A percentile compares a stretch with the other conserved stretches of the same genome.
Evolutionary conservation across 2,113 vertebrate genomes (phyloP).

Genomic region (Xiphophorus hellerii): DNA sequence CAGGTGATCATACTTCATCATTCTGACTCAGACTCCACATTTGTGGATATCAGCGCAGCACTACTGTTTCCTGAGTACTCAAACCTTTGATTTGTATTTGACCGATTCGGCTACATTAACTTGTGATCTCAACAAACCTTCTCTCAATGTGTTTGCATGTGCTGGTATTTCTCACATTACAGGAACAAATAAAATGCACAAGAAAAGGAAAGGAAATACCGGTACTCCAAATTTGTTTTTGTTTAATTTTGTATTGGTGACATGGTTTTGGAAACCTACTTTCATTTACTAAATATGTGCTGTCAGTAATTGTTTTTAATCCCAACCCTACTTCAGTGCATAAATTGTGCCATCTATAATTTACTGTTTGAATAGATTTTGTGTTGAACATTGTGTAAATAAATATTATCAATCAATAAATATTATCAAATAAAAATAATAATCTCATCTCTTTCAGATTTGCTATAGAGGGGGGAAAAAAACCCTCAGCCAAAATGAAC

Average conservation of each 20-base stretch:
- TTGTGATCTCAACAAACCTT: slow-evolving; percentile 14
- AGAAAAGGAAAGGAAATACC: neutral
- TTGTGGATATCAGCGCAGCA: slow-evolving; percentile 12
- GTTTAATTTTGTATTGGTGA: neutral
- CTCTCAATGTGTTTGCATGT: slow-evolving; percentile 15
- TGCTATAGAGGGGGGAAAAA: too few species aligned
- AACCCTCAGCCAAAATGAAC: too few species aligned
- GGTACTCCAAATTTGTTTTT: neutral
- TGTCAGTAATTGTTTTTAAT: neutral
- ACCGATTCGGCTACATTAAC: slow-evolving; percentile 9
- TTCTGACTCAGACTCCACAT: neutral
- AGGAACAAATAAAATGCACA: slow-evolving; percentile 2
- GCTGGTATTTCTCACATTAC: slow-evolving; percentile 14
- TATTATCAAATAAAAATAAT: neutral
- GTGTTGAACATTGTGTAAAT: neutral
- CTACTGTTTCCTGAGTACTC: slow-evolving; percentile 11
- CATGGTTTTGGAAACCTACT: neutral
- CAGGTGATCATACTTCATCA: neutral
- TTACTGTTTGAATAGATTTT: neutral
- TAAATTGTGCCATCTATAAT: neutral
- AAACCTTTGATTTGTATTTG: slow-evolving; percentile 1
- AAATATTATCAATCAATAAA: neutral
- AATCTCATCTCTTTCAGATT: too few species aligned
- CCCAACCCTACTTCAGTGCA: neutral
- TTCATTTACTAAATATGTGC: neutral